Evolutionary conservation across 2,113 vertebrate species (phyloP).

Genomic region (Chrysemys picta): DNA sequence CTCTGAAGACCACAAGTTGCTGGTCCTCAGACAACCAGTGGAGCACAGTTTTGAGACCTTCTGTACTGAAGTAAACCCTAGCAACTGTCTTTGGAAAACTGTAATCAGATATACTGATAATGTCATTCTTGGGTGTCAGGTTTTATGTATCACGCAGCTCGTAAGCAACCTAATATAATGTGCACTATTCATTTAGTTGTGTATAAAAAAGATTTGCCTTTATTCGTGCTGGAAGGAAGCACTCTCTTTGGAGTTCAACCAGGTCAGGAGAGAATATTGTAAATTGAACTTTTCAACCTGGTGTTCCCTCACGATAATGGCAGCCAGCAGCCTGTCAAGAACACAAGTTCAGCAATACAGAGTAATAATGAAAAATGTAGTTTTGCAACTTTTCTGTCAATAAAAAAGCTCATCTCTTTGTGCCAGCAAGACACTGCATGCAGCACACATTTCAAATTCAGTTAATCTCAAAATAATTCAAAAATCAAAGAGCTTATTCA

Average conservation of each 20-base stretch:
- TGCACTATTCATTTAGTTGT: conserved; percentile 23
- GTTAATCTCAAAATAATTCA: conserved; percentile 86
- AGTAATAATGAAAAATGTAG: conserved; percentile 73
- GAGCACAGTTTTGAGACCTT: background rate
- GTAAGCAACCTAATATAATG: conserved; percentile 25
- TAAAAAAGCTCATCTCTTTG: conserved; percentile 81
- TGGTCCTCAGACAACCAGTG: background rate
- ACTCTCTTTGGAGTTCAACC: conserved; percentile 25
- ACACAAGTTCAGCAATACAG: conserved; percentile 45
- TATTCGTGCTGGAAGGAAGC: conserved; percentile 11
- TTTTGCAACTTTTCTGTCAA: conserved; percentile 79
- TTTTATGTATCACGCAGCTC: conserved; percentile 46
- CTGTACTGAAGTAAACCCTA: background rate
- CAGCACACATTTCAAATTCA: conserved; percentile 83
- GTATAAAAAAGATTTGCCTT: conserved; percentile 20
- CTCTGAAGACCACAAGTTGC: background rate
- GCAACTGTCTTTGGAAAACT: conserved; percentile 1
- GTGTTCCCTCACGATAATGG: conserved; percentile 32
- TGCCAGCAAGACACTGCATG: conserved; percentile 76
- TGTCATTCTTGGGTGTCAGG: background rate
- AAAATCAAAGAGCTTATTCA: conserved; percentile 86
- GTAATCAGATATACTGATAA: background rate
- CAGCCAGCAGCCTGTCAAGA: conserved; percentile 40
- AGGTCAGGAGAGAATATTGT: conserved; percentile 64
- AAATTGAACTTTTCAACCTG: conserved; percentile 74